Evolutionary conservation across 2,888 invertebrate genomes (phyloP).

Genomic region (Drosophila incognita): DNA sequence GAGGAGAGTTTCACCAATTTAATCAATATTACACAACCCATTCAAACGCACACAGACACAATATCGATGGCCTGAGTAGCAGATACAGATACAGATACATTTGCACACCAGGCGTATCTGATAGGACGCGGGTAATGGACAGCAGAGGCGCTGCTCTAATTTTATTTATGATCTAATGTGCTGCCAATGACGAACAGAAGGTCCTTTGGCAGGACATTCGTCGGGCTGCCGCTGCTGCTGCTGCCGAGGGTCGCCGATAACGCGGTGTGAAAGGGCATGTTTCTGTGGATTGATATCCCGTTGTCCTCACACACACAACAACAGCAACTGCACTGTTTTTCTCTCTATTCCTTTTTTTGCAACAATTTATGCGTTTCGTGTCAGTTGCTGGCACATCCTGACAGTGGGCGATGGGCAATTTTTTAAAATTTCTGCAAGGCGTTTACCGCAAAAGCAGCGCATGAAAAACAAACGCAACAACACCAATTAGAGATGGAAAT

Average conservation of each 20-base stretch:
- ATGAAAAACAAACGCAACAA: slow-evolving; percentile 33
- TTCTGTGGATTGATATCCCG: slow-evolving; percentile 84
- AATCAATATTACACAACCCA: slow-evolving; percentile 83
- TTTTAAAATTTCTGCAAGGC: slow-evolving; percentile 48
- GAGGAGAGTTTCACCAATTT: slow-evolving; percentile 78
- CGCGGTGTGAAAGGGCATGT: slow-evolving; percentile 84
- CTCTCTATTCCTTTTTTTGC: slow-evolving; percentile 34
- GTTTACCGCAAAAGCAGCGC: slow-evolving; percentile 60
- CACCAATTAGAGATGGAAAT: slow-evolving; percentile 52
- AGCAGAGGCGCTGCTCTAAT: slow-evolving; percentile 73
- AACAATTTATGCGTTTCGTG: slow-evolving; percentile 66
- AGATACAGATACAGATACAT: slow-evolving; percentile 40
- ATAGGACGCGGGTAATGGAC: slow-evolving; percentile 73
- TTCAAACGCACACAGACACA: slow-evolving; percentile 38
- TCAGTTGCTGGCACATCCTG: slow-evolving; percentile 43
- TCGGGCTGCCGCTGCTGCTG: not conserved
- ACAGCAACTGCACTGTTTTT: slow-evolving; percentile 39
- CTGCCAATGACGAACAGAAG: slow-evolving; percentile 55
- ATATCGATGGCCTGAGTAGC: slow-evolving; percentile 13
- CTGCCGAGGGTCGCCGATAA: slow-evolving; percentile 53
- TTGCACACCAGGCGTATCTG: slow-evolving; percentile 72
- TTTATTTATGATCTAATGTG: slow-evolving; percentile 83
- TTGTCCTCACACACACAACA: slow-evolving; percentile 60
- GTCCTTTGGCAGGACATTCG: slow-evolving; percentile 32
- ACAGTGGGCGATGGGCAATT: slow-evolving; percentile 67